A percentile compares a stretch with the other conserved stretches of the same genome.
phyloP scores from a whole-genome alignment of 1,140 invertebrate genomes.

The Planococcus citri region DNA sequence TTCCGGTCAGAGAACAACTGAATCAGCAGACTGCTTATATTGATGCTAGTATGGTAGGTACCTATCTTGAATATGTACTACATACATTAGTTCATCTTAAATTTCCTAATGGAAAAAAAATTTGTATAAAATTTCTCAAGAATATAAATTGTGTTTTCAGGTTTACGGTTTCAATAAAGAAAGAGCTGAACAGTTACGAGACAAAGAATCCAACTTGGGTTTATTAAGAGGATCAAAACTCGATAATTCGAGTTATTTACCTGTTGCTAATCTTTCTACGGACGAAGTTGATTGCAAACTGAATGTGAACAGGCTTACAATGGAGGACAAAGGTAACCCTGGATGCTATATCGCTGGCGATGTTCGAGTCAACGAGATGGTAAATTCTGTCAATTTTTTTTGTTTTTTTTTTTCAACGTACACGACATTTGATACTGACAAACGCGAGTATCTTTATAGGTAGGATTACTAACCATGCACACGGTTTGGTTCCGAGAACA shows the following conservation, averaged over 20 bases:
- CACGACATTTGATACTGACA: background rate
- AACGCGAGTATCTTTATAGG: conserved; percentile 31
- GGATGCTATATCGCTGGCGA: conserved; percentile 91
- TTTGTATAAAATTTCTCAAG: too few species aligned
- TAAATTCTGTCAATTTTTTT: conserved; percentile 38
- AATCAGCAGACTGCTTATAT: conserved; percentile 94
- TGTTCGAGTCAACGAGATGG: conserved; percentile 72
- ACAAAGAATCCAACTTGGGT: conserved; percentile 62
- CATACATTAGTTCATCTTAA: background rate
- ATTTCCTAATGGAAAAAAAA: background rate
- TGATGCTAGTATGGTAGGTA: conserved; percentile 72
- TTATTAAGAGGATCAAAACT: conserved; percentile 68
- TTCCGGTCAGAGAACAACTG: conserved; percentile 85
- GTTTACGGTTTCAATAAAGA: conserved; percentile 86
- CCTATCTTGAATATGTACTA: too few species aligned
- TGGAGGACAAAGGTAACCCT: conserved; percentile 61
- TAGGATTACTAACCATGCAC: conserved; percentile 91
- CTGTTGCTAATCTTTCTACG: conserved; percentile 70
- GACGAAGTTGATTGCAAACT: conserved; percentile 79
- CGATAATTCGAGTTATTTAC: conserved; percentile 60
- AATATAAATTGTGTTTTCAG: conserved; percentile 30
- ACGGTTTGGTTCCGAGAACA: conserved; percentile 95
- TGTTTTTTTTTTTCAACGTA: background rate
- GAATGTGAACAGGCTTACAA: too few species aligned
- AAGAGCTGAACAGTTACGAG: conserved; percentile 67